Evolutionary conservation across 2,113 vertebrate species (phyloP).

Genomic region (Chaetorhynchus papuensis): DNA sequence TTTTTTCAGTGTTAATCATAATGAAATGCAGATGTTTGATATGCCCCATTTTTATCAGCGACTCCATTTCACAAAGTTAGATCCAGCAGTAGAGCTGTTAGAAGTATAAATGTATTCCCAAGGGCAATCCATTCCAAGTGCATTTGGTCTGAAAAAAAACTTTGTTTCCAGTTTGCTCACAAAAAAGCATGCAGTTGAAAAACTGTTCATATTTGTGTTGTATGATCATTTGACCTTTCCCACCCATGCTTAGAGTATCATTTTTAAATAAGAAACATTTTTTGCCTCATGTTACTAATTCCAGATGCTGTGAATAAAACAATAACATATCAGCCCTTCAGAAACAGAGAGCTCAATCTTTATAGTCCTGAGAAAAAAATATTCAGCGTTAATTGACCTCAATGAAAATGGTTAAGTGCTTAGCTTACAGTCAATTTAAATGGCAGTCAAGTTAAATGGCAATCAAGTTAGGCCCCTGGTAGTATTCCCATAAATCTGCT

Average conservation of each 20-base stretch:
- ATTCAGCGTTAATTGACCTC: background rate
- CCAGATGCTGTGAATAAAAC: background rate
- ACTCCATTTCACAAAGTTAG: background rate
- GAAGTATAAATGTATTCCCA: background rate
- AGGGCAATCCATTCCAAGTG: background rate
- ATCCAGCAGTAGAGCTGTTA: background rate
- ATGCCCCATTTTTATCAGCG: background rate
- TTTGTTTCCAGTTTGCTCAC: background rate
- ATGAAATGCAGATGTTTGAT: background rate
- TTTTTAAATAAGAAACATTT: background rate
- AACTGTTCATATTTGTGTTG: background rate
- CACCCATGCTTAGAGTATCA: background rate
- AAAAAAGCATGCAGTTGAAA: background rate
- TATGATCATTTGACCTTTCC: slow-evolving; percentile 1
- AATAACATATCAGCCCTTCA: background rate
- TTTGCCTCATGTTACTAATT: background rate
- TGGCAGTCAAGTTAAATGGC: background rate
- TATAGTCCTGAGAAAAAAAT: background rate
- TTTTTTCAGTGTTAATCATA: background rate
- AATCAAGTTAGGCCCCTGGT: background rate
- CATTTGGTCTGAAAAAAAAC: background rate
- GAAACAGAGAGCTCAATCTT: background rate
- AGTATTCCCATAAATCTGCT: background rate
- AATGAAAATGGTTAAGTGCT: background rate
- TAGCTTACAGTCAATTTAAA: background rate